Conservation (phyloP, 2,113 vertebrate genomes). For the Sorex fumeus region DNA sequence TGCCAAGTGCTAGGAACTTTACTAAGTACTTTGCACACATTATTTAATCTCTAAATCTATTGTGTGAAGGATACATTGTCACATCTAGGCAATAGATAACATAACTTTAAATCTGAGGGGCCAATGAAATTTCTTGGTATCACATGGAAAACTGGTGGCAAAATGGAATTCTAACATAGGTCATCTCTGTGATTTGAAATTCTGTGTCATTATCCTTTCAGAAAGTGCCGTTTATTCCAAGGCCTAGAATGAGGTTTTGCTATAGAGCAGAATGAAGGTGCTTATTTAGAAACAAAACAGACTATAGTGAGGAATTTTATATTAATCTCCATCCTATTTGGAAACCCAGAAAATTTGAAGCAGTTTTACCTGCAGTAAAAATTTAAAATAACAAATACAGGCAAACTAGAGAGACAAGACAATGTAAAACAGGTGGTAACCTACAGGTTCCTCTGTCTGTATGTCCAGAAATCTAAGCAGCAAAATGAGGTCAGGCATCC, state of each 20-base stretch:
- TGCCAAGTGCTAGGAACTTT: not conserved
- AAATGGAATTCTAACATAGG: not conserved
- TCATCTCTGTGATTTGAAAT: not conserved
- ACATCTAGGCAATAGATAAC: slow-evolving; percentile 2
- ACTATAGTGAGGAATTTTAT: not conserved
- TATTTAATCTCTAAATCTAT: slow-evolving; percentile 27
- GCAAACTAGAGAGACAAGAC: not conserved
- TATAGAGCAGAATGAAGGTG: not conserved
- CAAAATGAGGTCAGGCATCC: slow-evolving; percentile 25
- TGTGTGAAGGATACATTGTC: not conserved
- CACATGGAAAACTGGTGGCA: not conserved
- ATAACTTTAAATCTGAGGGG: slow-evolving; percentile 42
- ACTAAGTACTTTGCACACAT: slow-evolving; percentile 5
- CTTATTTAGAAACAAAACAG: not conserved
- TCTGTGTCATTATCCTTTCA: not conserved
- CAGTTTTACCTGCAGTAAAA: not conserved
- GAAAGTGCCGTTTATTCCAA: not conserved
- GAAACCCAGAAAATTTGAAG: slow-evolving; percentile 24
- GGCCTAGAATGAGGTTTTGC: not conserved
- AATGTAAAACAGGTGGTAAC: not conserved
- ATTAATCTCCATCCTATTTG: not conserved
- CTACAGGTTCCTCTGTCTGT: not conserved
- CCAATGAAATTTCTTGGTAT: not conserved
- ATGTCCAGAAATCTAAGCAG: slow-evolving; percentile 32
- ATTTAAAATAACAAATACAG: slow-evolving; percentile 4